phyloP scores from a whole-genome alignment of 2,888 invertebrate species.

The Cantharis nigra region DNA sequence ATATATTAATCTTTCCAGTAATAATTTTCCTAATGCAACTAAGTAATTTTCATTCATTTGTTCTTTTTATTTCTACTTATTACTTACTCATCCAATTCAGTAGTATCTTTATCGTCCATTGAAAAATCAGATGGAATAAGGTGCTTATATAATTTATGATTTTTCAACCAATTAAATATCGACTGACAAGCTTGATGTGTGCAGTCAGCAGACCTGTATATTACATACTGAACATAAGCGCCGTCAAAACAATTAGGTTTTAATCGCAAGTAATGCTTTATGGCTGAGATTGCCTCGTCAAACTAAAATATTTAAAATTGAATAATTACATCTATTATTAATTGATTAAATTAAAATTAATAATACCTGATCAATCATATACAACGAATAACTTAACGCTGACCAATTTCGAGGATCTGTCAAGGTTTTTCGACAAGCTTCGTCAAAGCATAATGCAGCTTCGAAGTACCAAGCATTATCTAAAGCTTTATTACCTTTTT shows the following conservation, averaged over 20 bases:
- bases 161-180: not conserved
- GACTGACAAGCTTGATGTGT: not conserved
- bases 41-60: too few relatives aligned
- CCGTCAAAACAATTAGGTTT: not conserved
- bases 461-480: not conserved
- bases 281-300: not conserved
- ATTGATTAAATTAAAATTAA: not conserved
- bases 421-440: not conserved
- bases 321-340: not conserved
- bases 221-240: rapidly evolving
- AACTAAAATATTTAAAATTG: not conserved
- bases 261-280: not conserved
- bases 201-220: not conserved
- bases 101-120: not conserved
- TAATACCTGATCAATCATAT: not conserved
- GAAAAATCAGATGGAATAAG: not conserved
- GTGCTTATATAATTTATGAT: not conserved
- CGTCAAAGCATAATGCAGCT: not conserved
- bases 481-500: not conserved
- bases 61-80: not conserved
- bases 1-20: too few relatives aligned
- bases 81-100: not conserved
- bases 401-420: too few relatives aligned
- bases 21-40: too few relatives aligned
- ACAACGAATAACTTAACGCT: not conserved